These are phyloP conservation scores for Anarhynchus alexandrinus DNA, from an alignment of 2,113 vertebrate genomes.

Conservation along the genomic window DNA sequence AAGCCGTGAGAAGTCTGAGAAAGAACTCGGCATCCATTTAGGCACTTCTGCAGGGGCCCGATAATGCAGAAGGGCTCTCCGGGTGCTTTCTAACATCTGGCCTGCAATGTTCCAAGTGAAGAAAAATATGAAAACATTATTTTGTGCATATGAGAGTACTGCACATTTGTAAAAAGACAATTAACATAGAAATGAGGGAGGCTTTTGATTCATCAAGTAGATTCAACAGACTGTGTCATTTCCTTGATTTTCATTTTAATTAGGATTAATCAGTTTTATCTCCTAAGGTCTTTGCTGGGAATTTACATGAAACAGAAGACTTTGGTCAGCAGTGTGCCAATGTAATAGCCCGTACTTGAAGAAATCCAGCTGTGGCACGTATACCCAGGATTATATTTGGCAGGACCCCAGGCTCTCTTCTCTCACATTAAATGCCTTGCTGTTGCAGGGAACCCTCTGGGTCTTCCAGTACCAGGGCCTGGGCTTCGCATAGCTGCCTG, in stretches of 20 bases:
- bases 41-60: not conserved
- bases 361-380: constrained; percentile 1
- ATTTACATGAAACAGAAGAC: constrained; percentile 24
- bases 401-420: not conserved
- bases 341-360: constrained; percentile 29
- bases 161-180: constrained; percentile 51
- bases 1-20: not conserved
- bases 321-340: constrained; percentile 28
- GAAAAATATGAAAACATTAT: constrained; percentile 36
- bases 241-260: constrained; percentile 64
- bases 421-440: not conserved
- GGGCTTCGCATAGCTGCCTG: not conserved
- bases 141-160: not conserved
- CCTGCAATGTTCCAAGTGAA: not conserved
- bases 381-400: not conserved
- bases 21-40: not conserved
- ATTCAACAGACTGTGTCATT: constrained; percentile 61
- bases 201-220: constrained; percentile 62
- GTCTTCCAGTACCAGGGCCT: not conserved
- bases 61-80: not conserved
- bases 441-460: not conserved
- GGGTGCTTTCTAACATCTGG: constrained; percentile 25
- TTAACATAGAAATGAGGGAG: constrained; percentile 59
- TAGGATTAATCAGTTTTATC: constrained; percentile 65
- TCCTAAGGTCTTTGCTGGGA: constrained; percentile 28